Evolutionary conservation across 2,113 vertebrate genomes (phyloP).

Genomic region (Dipodomys stephensi): DNA sequence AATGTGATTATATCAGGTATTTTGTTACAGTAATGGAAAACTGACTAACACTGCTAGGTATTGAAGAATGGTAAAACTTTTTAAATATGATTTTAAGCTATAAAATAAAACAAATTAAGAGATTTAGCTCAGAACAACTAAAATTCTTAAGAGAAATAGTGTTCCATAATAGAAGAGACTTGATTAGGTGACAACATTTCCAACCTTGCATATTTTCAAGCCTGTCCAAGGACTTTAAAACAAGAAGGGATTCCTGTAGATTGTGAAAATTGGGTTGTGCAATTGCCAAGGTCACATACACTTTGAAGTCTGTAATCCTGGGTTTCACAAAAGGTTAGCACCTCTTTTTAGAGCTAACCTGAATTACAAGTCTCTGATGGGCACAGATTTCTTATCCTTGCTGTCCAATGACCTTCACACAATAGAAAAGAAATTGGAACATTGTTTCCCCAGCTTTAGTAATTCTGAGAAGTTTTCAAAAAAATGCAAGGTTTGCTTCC

Average conservation of each 20-base stretch:
- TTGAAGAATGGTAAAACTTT: neutral
- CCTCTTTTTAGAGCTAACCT: neutral
- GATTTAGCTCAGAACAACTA: neutral
- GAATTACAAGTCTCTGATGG: neutral
- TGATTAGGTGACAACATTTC: neutral
- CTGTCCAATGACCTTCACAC: neutral
- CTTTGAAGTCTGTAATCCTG: neutral
- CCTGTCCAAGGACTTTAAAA: fast-evolving
- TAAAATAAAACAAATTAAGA: neutral
- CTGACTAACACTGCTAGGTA: neutral
- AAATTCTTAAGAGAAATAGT: neutral
- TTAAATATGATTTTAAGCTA: neutral
- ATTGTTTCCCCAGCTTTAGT: neutral
- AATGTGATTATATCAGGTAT: neutral
- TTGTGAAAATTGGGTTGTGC: neutral
- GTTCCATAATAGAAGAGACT: neutral
- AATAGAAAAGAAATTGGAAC: neutral
- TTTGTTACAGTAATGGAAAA: neutral
- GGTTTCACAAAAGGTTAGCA: neutral
- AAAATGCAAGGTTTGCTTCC: neutral
- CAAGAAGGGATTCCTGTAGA: neutral
- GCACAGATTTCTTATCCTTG: neutral
- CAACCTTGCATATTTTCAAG: neutral
- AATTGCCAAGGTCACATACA: neutral
- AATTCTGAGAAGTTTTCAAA: neutral